Evolutionary conservation across 2,888 invertebrate species (phyloP), one percentile per base, ranked within the genome.

Genomic region (Drosophila sordidula): DNA sequence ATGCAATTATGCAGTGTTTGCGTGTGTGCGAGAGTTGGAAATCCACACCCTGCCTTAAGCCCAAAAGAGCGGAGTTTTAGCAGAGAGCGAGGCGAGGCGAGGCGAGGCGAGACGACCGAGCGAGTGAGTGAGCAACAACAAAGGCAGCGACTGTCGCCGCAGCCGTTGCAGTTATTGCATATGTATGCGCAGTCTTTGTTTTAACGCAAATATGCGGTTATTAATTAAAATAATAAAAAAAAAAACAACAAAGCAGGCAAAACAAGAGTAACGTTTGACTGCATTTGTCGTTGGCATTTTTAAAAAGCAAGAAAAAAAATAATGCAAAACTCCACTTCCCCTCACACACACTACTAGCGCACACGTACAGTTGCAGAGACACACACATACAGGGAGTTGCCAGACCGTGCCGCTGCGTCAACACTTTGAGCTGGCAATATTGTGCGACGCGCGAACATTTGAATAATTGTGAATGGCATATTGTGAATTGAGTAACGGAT

Each of bases 121-220:
- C 68, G 64, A 82, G 64, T 73, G 86, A 82, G 65, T 85, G 80
- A 85, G 67, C 82, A 85, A 82, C 74, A 87, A 84, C 83, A 87
- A 85, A 80, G 74, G 57, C 78, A 52, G 49, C 38, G 65, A 75
- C 78, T 76, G 73, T 69, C 67, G 68, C 45, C 49, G 62, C 57
- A 59, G 73, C 67, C 46, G 65, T 39, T 66, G 71, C 71, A 71
- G 55, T 55, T 68, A 78, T 58, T 68, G 59, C 46, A 69, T 78
- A 70, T 74, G 57, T 49, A 51, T 70, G 52, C 36, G 45, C 46
- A 51, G 67, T 49, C 77, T 77, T 77, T 77, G 75, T 87, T 83
- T 84, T 75, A 81, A 82, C 72, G 85, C 82, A 87, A 88, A 83
- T 83, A 86, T 86, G 88, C 86, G 83, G 84, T 83, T 77, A 87